phyloP scores from a whole-genome alignment of 1,140 invertebrate species.

The Pristionchus pacificus region DNA sequence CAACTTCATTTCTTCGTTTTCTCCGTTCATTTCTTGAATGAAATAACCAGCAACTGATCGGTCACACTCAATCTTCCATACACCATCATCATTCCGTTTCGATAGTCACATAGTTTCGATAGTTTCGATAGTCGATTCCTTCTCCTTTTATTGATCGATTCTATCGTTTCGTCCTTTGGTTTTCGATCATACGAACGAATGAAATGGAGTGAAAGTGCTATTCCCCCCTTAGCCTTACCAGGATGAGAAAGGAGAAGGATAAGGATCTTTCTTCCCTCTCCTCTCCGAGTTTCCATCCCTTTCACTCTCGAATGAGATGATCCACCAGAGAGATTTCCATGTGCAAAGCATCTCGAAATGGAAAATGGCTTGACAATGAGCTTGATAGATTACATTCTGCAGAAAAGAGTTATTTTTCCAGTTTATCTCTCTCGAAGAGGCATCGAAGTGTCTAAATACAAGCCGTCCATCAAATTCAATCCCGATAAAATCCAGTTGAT shows the following conservation, averaged over 20 bases:
- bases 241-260: too few species aligned
- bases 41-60: too few species aligned
- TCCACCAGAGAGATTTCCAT: too few species aligned
- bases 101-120: background rate
- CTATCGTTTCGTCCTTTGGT: too few species aligned
- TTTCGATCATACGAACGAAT: too few species aligned
- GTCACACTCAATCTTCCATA: background rate
- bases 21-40: background rate
- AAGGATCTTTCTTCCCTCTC: too few species aligned
- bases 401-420: constrained; percentile 30
- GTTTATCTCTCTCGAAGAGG: constrained; percentile 52
- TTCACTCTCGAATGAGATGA: too few species aligned
- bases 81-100: constrained; percentile 1
- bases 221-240: too few species aligned
- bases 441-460: constrained; percentile 55
- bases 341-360: too few species aligned
- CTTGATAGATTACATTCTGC: background rate
- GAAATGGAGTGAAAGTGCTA: too few species aligned
- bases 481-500: constrained; percentile 57
- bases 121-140: constrained; percentile 14
- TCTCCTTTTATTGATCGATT: constrained; percentile 17
- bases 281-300: too few species aligned
- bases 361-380: background rate
- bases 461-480: constrained; percentile 54
- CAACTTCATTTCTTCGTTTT: constrained; percentile 8